phyloP scores from a whole-genome alignment of 2,113 vertebrate genomes.

The Choloepus hoffmanni region DNA sequence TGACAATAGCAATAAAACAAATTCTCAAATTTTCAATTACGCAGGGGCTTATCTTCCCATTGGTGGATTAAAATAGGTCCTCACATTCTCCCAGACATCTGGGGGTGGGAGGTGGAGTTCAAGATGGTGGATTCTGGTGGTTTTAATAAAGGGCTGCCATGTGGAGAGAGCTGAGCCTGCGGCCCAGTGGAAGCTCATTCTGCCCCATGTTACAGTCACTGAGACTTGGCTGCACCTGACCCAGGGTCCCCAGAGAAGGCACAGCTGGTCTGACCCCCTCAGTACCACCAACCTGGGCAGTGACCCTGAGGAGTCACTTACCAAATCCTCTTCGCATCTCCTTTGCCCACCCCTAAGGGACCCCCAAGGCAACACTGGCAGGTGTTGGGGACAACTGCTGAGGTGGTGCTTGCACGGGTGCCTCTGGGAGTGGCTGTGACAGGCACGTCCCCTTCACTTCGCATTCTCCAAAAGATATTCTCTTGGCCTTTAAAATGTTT shows the following conservation, averaged over 20 bases:
- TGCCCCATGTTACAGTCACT: accelerated
- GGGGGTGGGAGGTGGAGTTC: accelerated
- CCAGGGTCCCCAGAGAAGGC: neutral
- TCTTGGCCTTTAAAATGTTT: too few relatives aligned
- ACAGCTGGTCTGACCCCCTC: too few relatives aligned
- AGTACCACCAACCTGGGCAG: neutral
- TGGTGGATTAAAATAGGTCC: neutral
- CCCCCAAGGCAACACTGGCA: neutral
- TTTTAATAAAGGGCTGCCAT: neutral
- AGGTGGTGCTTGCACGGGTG: neutral
- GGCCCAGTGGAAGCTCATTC: accelerated
- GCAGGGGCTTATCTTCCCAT: neutral
- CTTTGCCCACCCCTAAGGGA: neutral
- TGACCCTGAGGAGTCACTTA: neutral
- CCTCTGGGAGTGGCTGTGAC: neutral
- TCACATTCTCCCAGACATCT: neutral
- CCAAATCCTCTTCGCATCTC: neutral
- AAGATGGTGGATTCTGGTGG: neutral
- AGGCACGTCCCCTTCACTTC: too few relatives aligned
- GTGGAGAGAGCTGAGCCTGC: accelerated
- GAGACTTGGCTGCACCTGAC: neutral
- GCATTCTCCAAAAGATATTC: too few relatives aligned
- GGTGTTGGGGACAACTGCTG: neutral
- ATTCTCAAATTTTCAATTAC: conserved; percentile 24
- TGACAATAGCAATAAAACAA: conserved; percentile 70